Conservation (phyloP, 2,797 vertebrate genomes). For the Nyctalus aviator region DNA sequence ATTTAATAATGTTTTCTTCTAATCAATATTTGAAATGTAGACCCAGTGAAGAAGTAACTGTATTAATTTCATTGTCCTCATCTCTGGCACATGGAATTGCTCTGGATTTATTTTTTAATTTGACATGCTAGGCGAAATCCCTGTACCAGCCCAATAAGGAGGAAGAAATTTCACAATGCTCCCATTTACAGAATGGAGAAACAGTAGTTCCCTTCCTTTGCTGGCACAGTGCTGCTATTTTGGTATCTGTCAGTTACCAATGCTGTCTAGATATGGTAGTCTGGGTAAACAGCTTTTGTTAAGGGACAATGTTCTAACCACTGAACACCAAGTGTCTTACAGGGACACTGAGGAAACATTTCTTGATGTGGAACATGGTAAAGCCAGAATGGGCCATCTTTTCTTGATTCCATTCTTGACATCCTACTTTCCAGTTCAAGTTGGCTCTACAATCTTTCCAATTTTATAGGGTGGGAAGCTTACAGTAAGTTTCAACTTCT, state of each 20-base stretch:
- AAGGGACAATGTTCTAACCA: neutral
- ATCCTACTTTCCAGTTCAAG: neutral
- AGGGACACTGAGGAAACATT: neutral
- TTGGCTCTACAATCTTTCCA: neutral
- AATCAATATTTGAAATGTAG: constrained; percentile 52
- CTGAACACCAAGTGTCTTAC: neutral
- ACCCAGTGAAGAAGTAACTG: constrained; percentile 33
- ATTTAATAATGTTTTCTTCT: constrained; percentile 33
- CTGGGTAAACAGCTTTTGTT: constrained; percentile 28
- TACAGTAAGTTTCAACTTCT: neutral
- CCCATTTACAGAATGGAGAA: constrained; percentile 47
- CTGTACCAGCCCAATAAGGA: constrained; percentile 15
- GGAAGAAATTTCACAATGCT: constrained; percentile 61
- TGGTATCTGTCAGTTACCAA: constrained; percentile 37
- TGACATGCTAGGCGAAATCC: constrained; percentile 45
- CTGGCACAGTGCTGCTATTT: constrained; percentile 6
- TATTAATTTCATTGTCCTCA: constrained; percentile 57
- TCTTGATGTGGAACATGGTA: neutral
- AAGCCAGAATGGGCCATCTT: constrained; percentile 28
- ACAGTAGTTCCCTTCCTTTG: neutral
- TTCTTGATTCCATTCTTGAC: neutral
- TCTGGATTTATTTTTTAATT: neutral
- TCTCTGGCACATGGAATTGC: constrained; percentile 43
- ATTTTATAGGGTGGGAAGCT: neutral
- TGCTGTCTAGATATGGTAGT: neutral